These are phyloP conservation scores for Chelidonichthys spinosus DNA, from an alignment of 2,797 vertebrate species.

Conservation along the genomic window DNA sequence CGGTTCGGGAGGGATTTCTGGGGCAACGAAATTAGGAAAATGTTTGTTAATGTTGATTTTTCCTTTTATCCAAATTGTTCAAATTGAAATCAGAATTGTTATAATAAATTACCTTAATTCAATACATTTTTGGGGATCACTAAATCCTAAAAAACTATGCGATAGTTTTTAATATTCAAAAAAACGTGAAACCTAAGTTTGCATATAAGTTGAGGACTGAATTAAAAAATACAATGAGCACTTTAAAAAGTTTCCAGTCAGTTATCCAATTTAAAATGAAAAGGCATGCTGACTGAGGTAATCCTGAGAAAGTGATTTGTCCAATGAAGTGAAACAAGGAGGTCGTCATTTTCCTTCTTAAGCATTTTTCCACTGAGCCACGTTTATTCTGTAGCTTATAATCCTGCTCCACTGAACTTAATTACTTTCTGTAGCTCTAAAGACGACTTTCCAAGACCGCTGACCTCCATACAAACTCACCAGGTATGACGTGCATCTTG, in stretches of 20 bases:
- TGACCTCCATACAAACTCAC: conserved; percentile 79
- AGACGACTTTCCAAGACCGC: background rate
- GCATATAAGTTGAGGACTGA: conserved; percentile 7
- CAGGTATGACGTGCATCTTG: conserved; percentile 95
- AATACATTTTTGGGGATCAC: background rate
- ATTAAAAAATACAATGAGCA: background rate
- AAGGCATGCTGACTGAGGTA: background rate
- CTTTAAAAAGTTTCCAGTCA: background rate
- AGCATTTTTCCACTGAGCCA: conserved; percentile 4
- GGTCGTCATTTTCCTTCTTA: background rate
- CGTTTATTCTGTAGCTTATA: conserved; percentile 20
- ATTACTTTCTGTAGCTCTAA: background rate
- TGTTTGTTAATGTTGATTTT: background rate
- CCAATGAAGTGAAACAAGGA: conserved; percentile 17
- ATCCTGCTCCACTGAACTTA: background rate
- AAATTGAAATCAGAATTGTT: background rate
- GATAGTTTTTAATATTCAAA: conserved; percentile 1
- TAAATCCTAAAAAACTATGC: background rate
- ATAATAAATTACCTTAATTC: background rate
- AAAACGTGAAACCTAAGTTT: conserved; percentile 11
- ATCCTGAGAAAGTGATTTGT: conserved; percentile 24
- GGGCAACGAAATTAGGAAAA: conserved; percentile 10
- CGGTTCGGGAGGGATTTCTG: conserved; percentile 90
- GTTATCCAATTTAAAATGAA: background rate
- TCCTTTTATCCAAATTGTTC: background rate